Evolutionary conservation across 2,888 invertebrate genomes (phyloP).

Genomic region (Malachius bipustulatus): DNA sequence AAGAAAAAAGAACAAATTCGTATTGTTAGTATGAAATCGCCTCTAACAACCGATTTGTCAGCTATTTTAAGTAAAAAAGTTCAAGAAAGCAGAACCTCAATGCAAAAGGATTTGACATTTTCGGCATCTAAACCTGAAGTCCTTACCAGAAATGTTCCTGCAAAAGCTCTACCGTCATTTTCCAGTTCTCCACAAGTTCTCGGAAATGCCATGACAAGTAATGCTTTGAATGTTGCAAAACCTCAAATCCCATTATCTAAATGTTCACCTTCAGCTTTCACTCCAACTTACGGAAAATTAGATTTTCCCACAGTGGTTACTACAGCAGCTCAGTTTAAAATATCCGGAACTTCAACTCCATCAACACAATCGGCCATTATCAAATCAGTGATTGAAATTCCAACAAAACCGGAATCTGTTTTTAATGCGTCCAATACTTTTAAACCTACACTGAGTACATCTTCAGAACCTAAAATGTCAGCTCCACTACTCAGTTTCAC

Average conservation of each 20-base stretch:
- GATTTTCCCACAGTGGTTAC: not conserved
- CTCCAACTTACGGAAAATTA: no score
- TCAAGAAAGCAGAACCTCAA: no score
- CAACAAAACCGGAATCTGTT: not conserved
- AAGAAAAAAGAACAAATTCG: no score
- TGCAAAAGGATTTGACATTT: no score
- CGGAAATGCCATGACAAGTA: not conserved
- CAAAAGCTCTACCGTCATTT: no score
- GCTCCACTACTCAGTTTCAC: not conserved
- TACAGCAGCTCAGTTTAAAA: not conserved
- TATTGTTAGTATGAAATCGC: no score
- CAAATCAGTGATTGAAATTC: no score
- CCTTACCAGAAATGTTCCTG: not conserved
- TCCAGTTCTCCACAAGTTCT: no score
- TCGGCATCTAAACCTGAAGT: no score
- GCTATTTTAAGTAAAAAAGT: no score
- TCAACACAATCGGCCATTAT: no score
- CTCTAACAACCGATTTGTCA: no score
- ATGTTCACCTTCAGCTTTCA: not conserved
- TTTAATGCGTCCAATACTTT: not conserved
- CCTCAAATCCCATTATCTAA: not conserved
- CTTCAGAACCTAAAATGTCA: not conserved
- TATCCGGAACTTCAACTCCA: not conserved
- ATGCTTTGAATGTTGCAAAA: slow-evolving; percentile 2
- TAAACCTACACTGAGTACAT: not conserved